phyloP scores from a whole-genome alignment of 2,888 invertebrate species.

The Heliconius aoede region DNA sequence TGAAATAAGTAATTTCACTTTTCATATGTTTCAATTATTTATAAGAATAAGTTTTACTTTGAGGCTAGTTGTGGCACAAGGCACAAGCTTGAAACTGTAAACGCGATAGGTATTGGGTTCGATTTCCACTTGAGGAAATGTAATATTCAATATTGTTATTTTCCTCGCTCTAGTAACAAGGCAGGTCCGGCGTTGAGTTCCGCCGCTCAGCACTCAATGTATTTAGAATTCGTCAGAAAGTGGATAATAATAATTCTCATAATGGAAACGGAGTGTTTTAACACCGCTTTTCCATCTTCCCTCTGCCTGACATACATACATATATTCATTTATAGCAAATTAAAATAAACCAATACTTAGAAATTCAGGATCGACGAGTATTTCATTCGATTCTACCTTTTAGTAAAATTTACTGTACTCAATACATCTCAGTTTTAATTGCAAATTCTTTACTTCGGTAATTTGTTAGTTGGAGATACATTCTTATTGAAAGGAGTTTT shows the following conservation, averaged over 20 bases:
- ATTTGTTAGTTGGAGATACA: slow-evolving; percentile 18
- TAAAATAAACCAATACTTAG: not conserved
- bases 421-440: slow-evolving; percentile 31
- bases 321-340: not conserved
- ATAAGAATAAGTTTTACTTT: too few species aligned
- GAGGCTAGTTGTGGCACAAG: not conserved
- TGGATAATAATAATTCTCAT: too few species aligned
- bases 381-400: slow-evolving; percentile 14
- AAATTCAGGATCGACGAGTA: slow-evolving; percentile 1
- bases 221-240: too few species aligned
- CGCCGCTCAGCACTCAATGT: too few species aligned
- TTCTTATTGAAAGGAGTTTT: slow-evolving; percentile 27
- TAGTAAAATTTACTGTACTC: slow-evolving; percentile 14
- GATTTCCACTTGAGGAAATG: too few species aligned
- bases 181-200: not conserved
- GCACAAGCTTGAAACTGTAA: too few species aligned
- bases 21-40: too few species aligned
- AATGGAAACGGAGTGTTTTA: too few species aligned
- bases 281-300: too few species aligned
- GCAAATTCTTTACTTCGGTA: slow-evolving; percentile 2
- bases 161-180: not conserved
- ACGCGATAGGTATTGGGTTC: not conserved
- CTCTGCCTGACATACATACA: not conserved
- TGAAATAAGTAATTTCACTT: too few species aligned
- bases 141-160: too few species aligned